Evolutionary conservation across 2,797 vertebrate genomes (phyloP), one percentile per base, ranked within the genome.

Genomic region (Buceros bicornis): DNA sequence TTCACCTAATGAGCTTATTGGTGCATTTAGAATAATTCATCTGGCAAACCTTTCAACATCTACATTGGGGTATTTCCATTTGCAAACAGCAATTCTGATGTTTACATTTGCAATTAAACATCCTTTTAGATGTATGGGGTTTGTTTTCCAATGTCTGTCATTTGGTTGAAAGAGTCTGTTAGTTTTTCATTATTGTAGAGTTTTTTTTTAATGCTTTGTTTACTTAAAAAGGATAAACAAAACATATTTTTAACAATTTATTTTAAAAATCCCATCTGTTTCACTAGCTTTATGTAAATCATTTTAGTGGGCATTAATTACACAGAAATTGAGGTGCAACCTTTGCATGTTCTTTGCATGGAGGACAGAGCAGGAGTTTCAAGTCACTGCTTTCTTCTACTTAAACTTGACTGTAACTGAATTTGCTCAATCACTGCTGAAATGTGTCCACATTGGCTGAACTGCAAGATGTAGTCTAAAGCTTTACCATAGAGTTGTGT

Each of bases 1-100:
- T 71, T 90, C 61, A 71, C 14, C 28, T 92, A 92, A 92, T 85
- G 43, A 97, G 33, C 16, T 67, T 94, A 81, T 47, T 78, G n/a
- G 37, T 90, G 18, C 57, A 71, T 94, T 93, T 87, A 86, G 58
- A 96, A 66, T 29, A 87, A 89, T 78, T 94, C 16, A 79, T 28
- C 17, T 87, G 76, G 48, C 37, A 97, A 96, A 71, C 9, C 10
- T 89, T 83, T 73, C 80, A 93, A 78, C 0, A 2, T 58, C 71
- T 69, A 74, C 33, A 60, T 33, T 74, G n/a, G 37, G 29, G 62
- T 95, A 72, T 74, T 90, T 95, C 60, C 70, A 61, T 70, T 90
- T 81, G 26, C 29, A 89, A 95, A 84, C 20, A 80, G 18, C 22
- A 91, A 35, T 28, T 79, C 47, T 91, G 72, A 47, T 76, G 37